Conservation (phyloP, 2,888 invertebrate species). For the Rhingia campestris region DNA sequence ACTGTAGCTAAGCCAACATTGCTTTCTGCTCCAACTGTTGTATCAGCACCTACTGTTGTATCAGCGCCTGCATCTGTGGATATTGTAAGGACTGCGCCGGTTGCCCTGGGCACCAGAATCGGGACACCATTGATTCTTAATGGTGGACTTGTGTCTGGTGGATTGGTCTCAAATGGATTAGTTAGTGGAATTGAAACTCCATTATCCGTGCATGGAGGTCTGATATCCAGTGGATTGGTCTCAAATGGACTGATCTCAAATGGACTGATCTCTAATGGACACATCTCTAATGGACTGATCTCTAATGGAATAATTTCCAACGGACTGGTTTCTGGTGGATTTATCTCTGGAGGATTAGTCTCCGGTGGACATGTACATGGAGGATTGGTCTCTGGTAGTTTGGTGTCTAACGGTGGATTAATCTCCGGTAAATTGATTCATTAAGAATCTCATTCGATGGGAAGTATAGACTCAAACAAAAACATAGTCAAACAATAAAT, state of each 20-base stretch:
- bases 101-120: constrained; percentile 18
- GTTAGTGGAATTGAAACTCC: too few species aligned
- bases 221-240: constrained; percentile 19
- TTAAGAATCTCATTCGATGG: too few species aligned
- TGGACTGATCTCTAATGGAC: constrained; percentile 18
- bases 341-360: constrained; percentile 34
- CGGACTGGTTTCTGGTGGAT: constrained; percentile 20
- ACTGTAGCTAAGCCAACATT: constrained; percentile 53
- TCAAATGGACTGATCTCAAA: constrained; percentile 12
- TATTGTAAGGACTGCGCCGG: constrained; percentile 28
- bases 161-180: constrained; percentile 13
- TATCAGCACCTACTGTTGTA: constrained; percentile 36
- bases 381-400: constrained; percentile 28
- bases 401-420: constrained; percentile 8
- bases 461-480: too few species aligned
- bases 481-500: too few species aligned
- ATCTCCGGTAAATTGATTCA: constrained; percentile 4
- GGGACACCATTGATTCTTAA: constrained; percentile 20
- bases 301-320: constrained; percentile 19
- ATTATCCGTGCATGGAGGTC: neutral
- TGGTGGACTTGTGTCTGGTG: constrained; percentile 21
- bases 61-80: constrained; percentile 17
- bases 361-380: constrained; percentile 32
- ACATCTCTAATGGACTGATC: constrained; percentile 32
- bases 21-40: constrained; percentile 39